Base-by-base conservation (phyloP, 2,113 vertebrate genomes). In the Cyanoderma ruficeps region DNA sequence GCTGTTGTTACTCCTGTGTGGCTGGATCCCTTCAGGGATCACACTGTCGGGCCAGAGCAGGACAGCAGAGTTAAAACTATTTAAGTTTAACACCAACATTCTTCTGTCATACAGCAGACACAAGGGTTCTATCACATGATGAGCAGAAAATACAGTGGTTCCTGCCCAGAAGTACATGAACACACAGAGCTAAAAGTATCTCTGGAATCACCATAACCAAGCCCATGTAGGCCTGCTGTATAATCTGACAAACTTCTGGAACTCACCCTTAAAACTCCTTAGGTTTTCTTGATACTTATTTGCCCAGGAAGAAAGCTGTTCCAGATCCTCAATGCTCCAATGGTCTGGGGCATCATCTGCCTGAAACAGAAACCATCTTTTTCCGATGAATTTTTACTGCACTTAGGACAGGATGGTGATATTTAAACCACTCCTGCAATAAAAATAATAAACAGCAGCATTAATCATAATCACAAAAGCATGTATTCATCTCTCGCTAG, bases 401-500 rank as follows among this genome's bases (percentile, higher is more conserved):
- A 28, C 30, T 39, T 64, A 81, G 63, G 53, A 46, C 2, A 10
- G 33, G 53, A 52, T 18, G 44, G 10, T 59, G 64, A 76, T 84
- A 79, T 87, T 89, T 91, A 88, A 96, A 74, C 28, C 44, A 83
- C 52, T n/a, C n/a, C 64, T 53, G 90, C 79, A 94, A 92, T 95
- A 90, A 96, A 95, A 93, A 94, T 70, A 97, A 89, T 92, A 91
- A 94, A 91, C 94, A 90, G 41, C 68, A 57, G 57, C 65, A 92
- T 91, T 93, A 93, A 94, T 95, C 94, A 83, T 70, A 74, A 94
- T 94, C 67, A 96, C 83, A 95, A 95, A 95, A 92, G 22, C 92
- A 85, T 56, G 69, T 94, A 93, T 95, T 92, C 64, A 59, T 70
- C 85, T 97, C 76, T 93, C 79, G 23, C 64, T 68, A 71, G 71